Evolutionary conservation across 2,113 vertebrate genomes (phyloP).

Genomic region (Atrichornis clamosus): DNA sequence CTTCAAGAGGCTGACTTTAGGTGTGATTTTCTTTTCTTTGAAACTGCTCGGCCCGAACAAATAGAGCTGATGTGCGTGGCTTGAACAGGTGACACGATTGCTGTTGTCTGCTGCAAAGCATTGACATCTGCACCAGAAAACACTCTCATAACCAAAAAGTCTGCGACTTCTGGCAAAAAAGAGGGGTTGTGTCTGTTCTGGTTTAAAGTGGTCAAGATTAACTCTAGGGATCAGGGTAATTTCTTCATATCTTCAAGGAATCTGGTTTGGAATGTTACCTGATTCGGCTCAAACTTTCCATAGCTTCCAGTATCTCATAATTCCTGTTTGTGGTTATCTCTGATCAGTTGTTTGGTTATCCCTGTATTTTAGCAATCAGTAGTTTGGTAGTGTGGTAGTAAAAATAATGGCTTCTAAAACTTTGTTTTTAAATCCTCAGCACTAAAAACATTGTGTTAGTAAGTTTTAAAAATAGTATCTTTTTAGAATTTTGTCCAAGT

Average conservation of each 20-base stretch:
- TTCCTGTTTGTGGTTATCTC: background rate
- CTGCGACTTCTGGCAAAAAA: background rate
- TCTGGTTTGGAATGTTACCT: background rate
- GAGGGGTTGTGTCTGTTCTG: background rate
- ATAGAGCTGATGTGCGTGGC: background rate
- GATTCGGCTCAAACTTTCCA: background rate
- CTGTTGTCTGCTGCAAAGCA: background rate
- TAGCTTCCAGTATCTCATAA: background rate
- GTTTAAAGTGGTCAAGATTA: background rate
- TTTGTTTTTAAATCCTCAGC: background rate
- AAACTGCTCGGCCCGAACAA: background rate
- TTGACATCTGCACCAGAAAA: background rate
- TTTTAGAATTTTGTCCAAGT: background rate
- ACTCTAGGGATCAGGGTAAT: background rate
- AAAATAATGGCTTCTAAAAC: background rate
- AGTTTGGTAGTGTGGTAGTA: background rate
- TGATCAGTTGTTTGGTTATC: background rate
- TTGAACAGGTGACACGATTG: background rate
- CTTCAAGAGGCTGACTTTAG: conserved; percentile 43
- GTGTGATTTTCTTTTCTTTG: conserved; percentile 10
- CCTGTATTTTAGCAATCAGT: background rate
- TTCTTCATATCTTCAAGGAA: background rate
- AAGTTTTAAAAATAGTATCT: background rate
- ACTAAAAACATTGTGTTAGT: background rate
- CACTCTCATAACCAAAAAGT: rapidly evolving